Percentiles rank a stretch among this genome's conserved stretches.
These are phyloP conservation scores for Merodon equestris DNA, from an alignment of 2,888 invertebrate species.

Conservation along the genomic window DNA sequence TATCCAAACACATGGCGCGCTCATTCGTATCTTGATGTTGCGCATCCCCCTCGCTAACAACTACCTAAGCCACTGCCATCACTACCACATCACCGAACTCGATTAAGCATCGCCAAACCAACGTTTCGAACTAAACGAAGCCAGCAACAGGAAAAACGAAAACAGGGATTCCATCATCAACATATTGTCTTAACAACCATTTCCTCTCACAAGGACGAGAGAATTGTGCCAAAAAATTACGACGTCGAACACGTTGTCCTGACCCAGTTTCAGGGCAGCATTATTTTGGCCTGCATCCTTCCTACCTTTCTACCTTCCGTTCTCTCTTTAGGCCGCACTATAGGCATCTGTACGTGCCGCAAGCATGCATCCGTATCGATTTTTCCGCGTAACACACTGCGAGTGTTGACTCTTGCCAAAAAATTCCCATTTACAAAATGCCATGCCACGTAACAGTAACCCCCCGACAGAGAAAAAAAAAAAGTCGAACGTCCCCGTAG, in stretches of 20 bases:
- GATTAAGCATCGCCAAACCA: slow-evolving; percentile 39
- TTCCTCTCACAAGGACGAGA: slow-evolving; percentile 13
- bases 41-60: slow-evolving; percentile 23
- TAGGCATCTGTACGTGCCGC: not conserved
- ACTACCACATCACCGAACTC: slow-evolving; percentile 4
- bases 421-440: slow-evolving; percentile 40
- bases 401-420: slow-evolving; percentile 47
- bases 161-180: slow-evolving; percentile 49
- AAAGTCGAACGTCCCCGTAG: not conserved
- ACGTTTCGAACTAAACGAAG: too few species aligned
- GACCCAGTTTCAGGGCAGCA: slow-evolving; percentile 48
- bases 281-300: slow-evolving; percentile 60
- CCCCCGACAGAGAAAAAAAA: slow-evolving; percentile 23
- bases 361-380: slow-evolving; percentile 59
- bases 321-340: too few species aligned
- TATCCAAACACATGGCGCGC: slow-evolving; percentile 36
- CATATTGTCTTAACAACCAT: slow-evolving; percentile 35
- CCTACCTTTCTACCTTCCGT: not conserved
- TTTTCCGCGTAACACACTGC: slow-evolving; percentile 55
- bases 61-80: slow-evolving; percentile 7
- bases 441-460: slow-evolving; percentile 59
- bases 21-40: slow-evolving; percentile 29
- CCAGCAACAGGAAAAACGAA: too few species aligned
- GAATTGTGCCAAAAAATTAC: slow-evolving; percentile 50
- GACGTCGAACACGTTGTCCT: slow-evolving; percentile 45